phyloP scores from a whole-genome alignment of 2,797 vertebrate species.

The Enteromius unitaeniatus region DNA sequence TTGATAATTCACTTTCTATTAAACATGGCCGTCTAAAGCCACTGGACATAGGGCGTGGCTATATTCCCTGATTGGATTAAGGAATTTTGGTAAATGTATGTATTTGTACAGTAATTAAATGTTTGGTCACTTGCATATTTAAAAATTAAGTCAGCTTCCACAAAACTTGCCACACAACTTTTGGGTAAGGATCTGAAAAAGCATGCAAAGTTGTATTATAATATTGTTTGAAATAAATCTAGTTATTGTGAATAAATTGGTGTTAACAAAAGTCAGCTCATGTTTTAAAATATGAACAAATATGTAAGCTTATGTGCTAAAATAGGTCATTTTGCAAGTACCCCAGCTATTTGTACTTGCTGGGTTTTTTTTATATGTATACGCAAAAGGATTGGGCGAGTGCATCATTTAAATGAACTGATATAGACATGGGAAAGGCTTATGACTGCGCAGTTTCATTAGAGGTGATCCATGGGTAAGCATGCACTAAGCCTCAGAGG shows the following conservation, averaged over 20 bases:
- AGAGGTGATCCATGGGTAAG: conserved; percentile 20
- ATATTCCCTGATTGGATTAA: not conserved
- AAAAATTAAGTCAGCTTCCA: not conserved
- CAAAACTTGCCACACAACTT: not conserved
- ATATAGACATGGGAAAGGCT: conserved; percentile 2
- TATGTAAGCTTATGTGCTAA: not conserved
- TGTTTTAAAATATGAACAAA: not conserved
- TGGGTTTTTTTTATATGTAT: not conserved
- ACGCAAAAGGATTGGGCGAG: not conserved
- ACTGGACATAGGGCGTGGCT: not conserved
- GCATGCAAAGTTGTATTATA: not conserved
- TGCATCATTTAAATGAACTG: not conserved
- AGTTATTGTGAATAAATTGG: not conserved
- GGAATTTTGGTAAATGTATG: not conserved
- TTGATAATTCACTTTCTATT: not conserved
- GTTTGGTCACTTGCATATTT: conserved; percentile 3
- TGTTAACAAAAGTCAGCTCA: not conserved
- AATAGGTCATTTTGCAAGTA: not conserved
- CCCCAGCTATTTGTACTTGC: not conserved
- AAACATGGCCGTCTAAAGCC: not conserved
- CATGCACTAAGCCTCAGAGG: conserved; percentile 17
- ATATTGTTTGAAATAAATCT: not conserved
- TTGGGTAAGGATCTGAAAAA: not conserved
- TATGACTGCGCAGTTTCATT: conserved; percentile 16
- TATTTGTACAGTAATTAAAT: not conserved